phyloP scores from a whole-genome alignment of 2,797 vertebrate genomes.

The Lerista edwardsae region DNA sequence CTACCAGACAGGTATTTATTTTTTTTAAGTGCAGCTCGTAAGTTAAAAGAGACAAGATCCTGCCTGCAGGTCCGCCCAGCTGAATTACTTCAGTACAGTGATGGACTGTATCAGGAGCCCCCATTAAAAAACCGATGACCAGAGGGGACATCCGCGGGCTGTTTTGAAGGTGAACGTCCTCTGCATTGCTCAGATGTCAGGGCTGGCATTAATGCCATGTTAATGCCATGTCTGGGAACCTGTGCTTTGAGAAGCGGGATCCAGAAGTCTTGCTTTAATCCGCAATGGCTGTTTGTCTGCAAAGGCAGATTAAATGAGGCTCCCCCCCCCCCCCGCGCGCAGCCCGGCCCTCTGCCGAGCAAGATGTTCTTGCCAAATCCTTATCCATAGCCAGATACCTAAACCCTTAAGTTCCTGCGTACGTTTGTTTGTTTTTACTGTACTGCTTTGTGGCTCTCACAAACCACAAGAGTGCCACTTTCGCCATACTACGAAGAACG shows the following conservation, averaged over 20 bases:
- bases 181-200: slow-evolving; percentile 25
- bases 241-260: neutral
- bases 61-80: neutral
- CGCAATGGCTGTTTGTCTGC: neutral
- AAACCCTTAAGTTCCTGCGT: too few relatives aligned
- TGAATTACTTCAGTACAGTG: neutral
- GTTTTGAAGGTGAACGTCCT: slow-evolving; percentile 11
- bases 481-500: too few relatives aligned
- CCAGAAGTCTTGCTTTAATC: neutral
- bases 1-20: neutral
- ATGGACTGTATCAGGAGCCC: neutral
- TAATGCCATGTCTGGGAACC: neutral
- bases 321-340: too few relatives aligned
- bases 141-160: neutral
- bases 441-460: too few relatives aligned
- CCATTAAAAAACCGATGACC: neutral
- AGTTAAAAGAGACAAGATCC: neutral
- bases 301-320: neutral
- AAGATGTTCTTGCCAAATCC: neutral
- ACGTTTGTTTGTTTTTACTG: too few relatives aligned
- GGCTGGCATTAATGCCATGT: too few relatives aligned
- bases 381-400: neutral
- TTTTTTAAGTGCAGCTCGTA: neutral
- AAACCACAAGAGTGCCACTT: neutral
- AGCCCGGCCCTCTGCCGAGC: neutral